Base-by-base conservation (phyloP, 2,888 invertebrate genomes). In the Cheilosia scutellata region DNA sequence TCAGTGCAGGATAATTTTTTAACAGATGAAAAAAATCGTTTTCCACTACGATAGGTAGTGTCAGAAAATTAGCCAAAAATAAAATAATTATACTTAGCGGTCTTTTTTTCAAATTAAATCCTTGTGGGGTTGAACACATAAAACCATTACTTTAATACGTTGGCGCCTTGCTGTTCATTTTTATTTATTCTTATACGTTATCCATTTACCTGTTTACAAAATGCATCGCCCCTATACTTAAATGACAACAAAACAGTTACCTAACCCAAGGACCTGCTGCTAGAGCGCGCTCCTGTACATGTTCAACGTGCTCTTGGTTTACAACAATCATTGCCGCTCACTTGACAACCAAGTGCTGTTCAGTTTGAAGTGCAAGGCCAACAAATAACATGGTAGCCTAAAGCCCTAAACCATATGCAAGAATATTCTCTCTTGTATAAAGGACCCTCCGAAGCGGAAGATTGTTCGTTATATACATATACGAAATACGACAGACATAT, bases 331-430 rank as follows among this genome's bases (percentile, higher is more conserved):
- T n/a, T 16, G 44, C 4, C 27, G 5, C 33, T 27, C 25, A 53
- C 1, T n/a, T 31, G 5, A 11, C n/a, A 42, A 11, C 40, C 29
- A 53, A 27, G 37, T 31, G 11, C 20, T 13, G 13, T 37, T 33
- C 25, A 57, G 25, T 47, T 7, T 27, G 42, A 58, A 47, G 11
- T 58, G 49, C 58, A 29, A 72, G 60, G 40, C 40, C 51, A 51
- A 27, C 49, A 37, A 25, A 16, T 16, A 33, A 16, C 49, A 7
- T 47, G 20, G 13, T 40, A 13, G 27, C 29, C 51, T 51, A 60
- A 51, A 25, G 25, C 72, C 37, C 51, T 51, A 60, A 51, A 25
- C 33, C 72, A 44, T 31, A 25, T 42, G 20, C 42, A n/a, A 31
- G 51, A 49, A 60, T 27, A 71, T 71, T 58, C 27, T n/a, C 44